phyloP scores from a whole-genome alignment of 30 jellyfish, hydroid and myxozoan genomes.

The Sanderia malayensis region DNA sequence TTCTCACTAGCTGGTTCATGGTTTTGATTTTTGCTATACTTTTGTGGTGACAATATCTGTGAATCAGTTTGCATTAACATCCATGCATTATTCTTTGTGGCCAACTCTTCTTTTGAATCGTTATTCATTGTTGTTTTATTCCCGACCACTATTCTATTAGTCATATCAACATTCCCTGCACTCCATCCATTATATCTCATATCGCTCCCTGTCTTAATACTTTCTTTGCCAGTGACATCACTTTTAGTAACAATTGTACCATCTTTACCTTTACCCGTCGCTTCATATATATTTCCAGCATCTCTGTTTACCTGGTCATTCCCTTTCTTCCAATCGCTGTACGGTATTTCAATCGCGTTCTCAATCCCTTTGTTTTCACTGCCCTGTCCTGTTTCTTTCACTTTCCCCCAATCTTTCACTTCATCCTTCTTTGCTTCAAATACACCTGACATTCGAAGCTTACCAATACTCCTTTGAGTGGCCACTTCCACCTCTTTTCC shows the following conservation, averaged over 20 bases:
- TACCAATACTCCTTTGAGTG: constrained; percentile 29
- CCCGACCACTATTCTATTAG: not conserved
- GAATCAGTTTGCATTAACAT: constrained; percentile 19
- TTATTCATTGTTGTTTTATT: not conserved
- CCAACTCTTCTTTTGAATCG: not conserved
- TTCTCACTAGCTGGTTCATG: not conserved
- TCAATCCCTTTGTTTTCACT: not conserved
- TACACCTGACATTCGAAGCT: constrained; percentile 31
- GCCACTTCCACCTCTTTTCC: constrained; percentile 29
- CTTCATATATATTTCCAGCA: not conserved
- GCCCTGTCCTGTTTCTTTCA: not conserved
- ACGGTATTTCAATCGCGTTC: constrained; percentile 27
- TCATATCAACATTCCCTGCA: not conserved
- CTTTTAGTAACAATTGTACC: not conserved
- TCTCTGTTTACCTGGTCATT: not conserved
- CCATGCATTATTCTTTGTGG: constrained; percentile 19
- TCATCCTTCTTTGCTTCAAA: constrained; percentile 5
- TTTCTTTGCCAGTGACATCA: too few species aligned
- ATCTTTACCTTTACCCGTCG: not conserved
- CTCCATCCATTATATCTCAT: too few species aligned
- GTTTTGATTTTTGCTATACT: constrained; percentile 15
- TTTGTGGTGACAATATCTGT: not conserved
- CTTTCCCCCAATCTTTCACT: not conserved
- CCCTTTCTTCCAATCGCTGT: constrained; percentile 29
- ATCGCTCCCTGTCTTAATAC: too few species aligned